Percentiles rank a stretch among this genome's conserved stretches.
These are phyloP conservation scores for Hippocampus guttulatus DNA, from an alignment of 2,113 vertebrate genomes.

Conservation along the genomic window DNA sequence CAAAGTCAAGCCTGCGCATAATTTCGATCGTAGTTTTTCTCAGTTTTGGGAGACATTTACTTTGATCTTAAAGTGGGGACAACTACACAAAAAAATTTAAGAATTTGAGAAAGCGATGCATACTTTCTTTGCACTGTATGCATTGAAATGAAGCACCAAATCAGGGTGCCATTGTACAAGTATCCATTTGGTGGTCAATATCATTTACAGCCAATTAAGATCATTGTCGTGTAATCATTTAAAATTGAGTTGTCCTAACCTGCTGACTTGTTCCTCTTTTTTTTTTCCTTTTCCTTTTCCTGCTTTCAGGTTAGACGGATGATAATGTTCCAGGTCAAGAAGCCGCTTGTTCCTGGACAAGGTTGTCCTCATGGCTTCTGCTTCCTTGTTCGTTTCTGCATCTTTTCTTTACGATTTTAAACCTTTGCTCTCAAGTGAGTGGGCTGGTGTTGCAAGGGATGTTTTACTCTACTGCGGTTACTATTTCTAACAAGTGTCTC, in stretches of 20 bases:
- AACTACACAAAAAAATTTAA: too few species aligned
- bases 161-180: background rate
- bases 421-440: background rate
- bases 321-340: background rate
- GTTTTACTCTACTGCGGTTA: background rate
- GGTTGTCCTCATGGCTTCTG: background rate
- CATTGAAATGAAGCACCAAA: background rate
- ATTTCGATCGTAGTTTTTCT: too few species aligned
- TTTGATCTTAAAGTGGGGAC: too few species aligned
- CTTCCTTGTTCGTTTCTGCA: background rate
- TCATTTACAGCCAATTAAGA: background rate
- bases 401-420: background rate
- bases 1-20: too few species aligned
- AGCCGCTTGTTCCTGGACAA: background rate
- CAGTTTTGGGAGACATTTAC: too few species aligned
- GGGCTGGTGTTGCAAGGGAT: background rate
- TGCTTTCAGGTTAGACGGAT: background rate
- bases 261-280: background rate
- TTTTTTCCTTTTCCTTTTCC: background rate
- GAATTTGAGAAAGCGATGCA: too few species aligned
- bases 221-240: constrained; percentile 15
- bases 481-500: background rate
- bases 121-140: too few species aligned
- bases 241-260: background rate
- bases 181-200: too few species aligned